Evolutionary conservation across 2,113 vertebrate species (phyloP), one percentile per base, ranked within the genome.

Genomic region (Lophura nycthemera): DNA sequence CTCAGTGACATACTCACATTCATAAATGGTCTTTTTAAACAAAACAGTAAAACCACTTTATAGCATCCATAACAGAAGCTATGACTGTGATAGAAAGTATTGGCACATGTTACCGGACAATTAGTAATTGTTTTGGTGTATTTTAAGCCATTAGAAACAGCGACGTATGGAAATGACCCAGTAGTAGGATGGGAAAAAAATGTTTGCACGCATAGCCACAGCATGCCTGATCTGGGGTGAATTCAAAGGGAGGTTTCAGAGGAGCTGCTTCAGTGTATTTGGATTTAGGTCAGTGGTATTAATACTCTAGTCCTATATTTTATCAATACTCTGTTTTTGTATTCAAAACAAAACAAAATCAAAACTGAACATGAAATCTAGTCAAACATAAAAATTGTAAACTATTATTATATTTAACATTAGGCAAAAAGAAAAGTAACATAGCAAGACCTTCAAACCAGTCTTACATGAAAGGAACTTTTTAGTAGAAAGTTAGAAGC

Each of bases 231-330:
- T 43, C 29, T 61, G 57, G 9, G 65, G 27, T 3, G 5, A 90
- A 65, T 32, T 24, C 0, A 4, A 0, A 4, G 34, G 38, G 11
- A 72, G 12, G 3, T 8, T 90, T 71, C n/a, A 0, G 32, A 50
- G 52, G 43, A 83, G 47, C 10, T 61, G 16, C 21, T 90, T 50
- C 32, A 60, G 27, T 40, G 19, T 15, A 21, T 84, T 69, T 87
- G 32, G 22, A 82, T 16, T 40, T 27, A 57, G 34, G 25, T n/a
- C 38, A 81, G 11, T 25, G 60, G 67, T 59, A 79, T 21, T 70
- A 69, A 45, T 48, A 83, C 2, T 18, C 30, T 15, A 13, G 5
- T 4, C 22, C 32, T 34, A 6, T 36, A 24, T 63, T 94, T 77
- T 64, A 56, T 63, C 65, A 65, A 29, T 42, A 66, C 3, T 60